Evolutionary conservation across 2,888 invertebrate genomes (phyloP).

Genomic region (Chymomyza procnemis): DNA sequence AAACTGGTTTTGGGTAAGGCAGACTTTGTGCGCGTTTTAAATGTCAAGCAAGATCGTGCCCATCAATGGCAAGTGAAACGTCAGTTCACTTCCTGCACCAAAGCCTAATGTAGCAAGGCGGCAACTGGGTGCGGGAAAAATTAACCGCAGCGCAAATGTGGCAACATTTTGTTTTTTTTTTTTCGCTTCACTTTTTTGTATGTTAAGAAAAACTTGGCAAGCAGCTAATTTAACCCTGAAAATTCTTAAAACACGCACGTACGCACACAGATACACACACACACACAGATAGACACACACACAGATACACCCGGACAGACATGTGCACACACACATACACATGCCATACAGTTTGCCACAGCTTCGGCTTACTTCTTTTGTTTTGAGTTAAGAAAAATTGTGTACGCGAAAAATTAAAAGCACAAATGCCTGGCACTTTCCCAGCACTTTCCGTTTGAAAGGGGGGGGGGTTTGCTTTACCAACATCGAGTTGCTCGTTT

Average conservation of each 20-base stretch:
- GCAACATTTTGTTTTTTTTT: background rate
- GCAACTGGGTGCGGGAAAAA: slow-evolving; percentile 43
- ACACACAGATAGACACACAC: slow-evolving; percentile 3
- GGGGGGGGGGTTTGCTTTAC: background rate
- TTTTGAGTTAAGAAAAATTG: slow-evolving; percentile 23
- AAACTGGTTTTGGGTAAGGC: slow-evolving; percentile 2
- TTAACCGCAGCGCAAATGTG: slow-evolving; percentile 61
- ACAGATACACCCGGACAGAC: background rate
- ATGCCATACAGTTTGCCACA: background rate
- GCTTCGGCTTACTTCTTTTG: slow-evolving; percentile 39
- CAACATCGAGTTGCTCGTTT: slow-evolving; percentile 24
- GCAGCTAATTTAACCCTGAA: slow-evolving; percentile 66
- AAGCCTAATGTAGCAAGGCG: background rate
- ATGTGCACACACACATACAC: slow-evolving; percentile 7
- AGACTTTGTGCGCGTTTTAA: slow-evolving; percentile 40
- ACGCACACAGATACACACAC: slow-evolving; percentile 5
- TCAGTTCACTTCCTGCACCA: background rate
- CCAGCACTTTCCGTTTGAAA: background rate
- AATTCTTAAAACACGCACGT: slow-evolving; percentile 35
- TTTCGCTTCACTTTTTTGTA: background rate
- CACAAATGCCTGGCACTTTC: slow-evolving; percentile 28
- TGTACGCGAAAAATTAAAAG: slow-evolving; percentile 46
- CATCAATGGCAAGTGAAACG: slow-evolving; percentile 19
- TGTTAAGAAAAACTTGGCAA: slow-evolving; percentile 21
- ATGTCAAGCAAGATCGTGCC: slow-evolving; percentile 63